phyloP scores from a whole-genome alignment of 2,888 invertebrate genomes.

The Melinaea menophilus region DNA sequence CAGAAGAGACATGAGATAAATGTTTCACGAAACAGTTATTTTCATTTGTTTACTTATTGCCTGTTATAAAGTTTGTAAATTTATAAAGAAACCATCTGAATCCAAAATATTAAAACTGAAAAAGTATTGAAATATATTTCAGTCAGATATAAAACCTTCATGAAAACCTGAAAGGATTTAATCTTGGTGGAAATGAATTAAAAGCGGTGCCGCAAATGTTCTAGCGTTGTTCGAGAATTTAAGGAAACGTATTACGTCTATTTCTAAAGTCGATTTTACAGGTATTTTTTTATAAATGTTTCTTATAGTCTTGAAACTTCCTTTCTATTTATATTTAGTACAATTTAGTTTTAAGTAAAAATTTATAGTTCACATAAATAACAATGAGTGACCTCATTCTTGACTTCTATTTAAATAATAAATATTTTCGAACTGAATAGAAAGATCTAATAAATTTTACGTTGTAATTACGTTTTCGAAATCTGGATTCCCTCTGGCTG shows the following conservation, averaged over 20 bases:
- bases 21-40: slow-evolving; percentile 1
- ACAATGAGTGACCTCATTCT: no score
- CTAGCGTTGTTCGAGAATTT: slow-evolving; percentile 87
- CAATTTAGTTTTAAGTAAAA: not conserved
- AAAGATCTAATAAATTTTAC: slow-evolving; percentile 5
- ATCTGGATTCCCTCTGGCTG: slow-evolving; percentile 89
- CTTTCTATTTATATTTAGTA: not conserved
- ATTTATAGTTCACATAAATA: no score
- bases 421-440: no score
- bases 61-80: slow-evolving; percentile 6
- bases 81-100: slow-evolving; percentile 2
- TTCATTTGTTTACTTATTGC: not conserved
- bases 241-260: slow-evolving; percentile 86
- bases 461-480: slow-evolving; percentile 81
- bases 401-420: no score
- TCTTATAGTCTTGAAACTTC: not conserved
- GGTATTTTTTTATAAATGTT: slow-evolving; percentile 71
- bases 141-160: not conserved
- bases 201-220: slow-evolving; percentile 86
- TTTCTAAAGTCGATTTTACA: slow-evolving; percentile 90
- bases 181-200: slow-evolving; percentile 90
- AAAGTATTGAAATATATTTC: not conserved
- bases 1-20: not conserved
- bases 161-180: slow-evolving; percentile 88
- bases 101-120: not conserved